Evolutionary conservation across 2,797 vertebrate species (phyloP), one percentile per base, ranked within the genome.

Genomic region (Ptychobarbus kaznakovi): DNA sequence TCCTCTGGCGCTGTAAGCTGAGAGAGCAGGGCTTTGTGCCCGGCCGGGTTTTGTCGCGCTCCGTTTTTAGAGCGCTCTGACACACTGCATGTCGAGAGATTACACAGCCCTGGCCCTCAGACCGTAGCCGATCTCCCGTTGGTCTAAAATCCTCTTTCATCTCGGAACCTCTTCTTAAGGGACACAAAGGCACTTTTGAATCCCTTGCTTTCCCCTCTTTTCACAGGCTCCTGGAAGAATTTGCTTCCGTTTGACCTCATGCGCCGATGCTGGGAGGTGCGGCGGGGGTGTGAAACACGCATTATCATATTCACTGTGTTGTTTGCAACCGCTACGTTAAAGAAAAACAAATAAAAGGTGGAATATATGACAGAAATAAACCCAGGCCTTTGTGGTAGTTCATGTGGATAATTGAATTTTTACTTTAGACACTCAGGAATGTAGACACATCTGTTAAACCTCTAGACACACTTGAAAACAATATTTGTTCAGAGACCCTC

Each of bases 61-160:
- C 77, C 76, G 80, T 85, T 88, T 89, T 83, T 77, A 46, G 84
- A 86, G 72, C 83, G 49, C 82, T 83, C 81, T 76, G 85, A 80
- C 84, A 86, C 83, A 63, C 87, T 74, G 76, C 70, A 85, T 80
- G 85, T 74, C 63, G 63, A 69, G 69, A 89, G 87, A 89, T 89
- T 90, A 90, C 87, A 89, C 82, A 35, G 81, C 63, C 86, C 75
- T 58, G 75, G 85, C 86, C 84, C 76, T 87, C 77, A 81, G 83
- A 88, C 88, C 86, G 38, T 85, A 83, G 80, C 89, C 69, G 86
- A 87, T 88, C 89, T 87, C 72, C 82, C 85, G 86, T 88, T 76
- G 75, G 85, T 74, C 86, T 69, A 44, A 85, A 85, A 86, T 86
- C 89, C 83, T 75, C 87, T 89, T 88, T 83, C 84, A 89, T 86